Evolutionary conservation across 2,888 invertebrate species (phyloP), one percentile per base, ranked within the genome.

Genomic region (Lottia gigantea): DNA sequence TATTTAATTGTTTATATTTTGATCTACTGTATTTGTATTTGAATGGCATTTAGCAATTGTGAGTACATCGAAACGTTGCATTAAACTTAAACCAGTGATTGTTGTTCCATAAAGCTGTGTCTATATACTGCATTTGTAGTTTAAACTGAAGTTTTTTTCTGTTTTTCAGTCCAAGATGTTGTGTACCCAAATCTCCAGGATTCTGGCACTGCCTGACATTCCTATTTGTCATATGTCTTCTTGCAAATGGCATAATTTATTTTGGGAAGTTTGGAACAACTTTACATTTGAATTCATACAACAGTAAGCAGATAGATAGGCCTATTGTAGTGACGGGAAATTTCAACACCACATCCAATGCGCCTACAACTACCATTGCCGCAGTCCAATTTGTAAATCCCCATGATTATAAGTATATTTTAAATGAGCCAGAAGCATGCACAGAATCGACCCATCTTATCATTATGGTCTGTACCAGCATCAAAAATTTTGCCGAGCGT

Each of bases 401-500:
- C 12, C 71, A 73, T 26, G 31, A 70, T 63, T 75, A 70, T 55
- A 23, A 25, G 14, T 78, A 74, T 66, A 49, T 75, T 0, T 66
- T 76, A 23, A 76, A 78, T 55, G 70, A 70, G n/a, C 71, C 75
- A 7, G 66, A 65, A 46, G 71, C 68, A 1, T 78, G 78, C 62
- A 64, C 16, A 3, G 64, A 31, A 12, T 46, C 26, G 3, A 68
- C 74, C 12, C 72, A 76, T 62, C 67, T 80, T 15, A 65, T 84
- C 25, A 71, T 85, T 8, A 81, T 83, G 61, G 78, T 86, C 2
- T 74, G 84, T 19, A 82, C 86, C 12, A 80, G 82, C 0, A 79
- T 81, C 2, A 70, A 71, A 19, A 83, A 86, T 69, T 78, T 80
- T 64, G 76, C 81, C 12, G 68, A 79, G 45, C 73, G 85, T 31